Conservation (phyloP, 2,888 invertebrate genomes). For the Lasioglossum pauxillum region DNA sequence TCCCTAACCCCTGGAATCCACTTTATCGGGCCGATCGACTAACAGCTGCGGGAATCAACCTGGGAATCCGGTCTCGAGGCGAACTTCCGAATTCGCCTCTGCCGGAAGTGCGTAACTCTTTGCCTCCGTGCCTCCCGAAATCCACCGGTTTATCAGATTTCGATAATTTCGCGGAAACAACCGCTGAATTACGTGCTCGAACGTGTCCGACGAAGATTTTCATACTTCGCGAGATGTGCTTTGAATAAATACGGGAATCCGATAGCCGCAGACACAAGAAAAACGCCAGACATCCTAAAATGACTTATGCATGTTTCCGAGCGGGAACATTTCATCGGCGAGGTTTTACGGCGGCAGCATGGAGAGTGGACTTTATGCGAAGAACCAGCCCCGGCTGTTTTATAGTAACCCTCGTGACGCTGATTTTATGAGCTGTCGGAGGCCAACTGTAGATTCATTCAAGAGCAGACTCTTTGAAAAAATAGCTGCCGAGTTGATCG, state of each 20-base stretch:
- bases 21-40: slow-evolving; percentile 72
- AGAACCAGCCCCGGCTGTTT: not conserved
- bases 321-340: not conserved
- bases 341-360: slow-evolving; percentile 5
- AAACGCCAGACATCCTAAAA: not conserved
- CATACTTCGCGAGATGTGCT: not conserved
- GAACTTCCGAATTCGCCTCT: slow-evolving; percentile 40
- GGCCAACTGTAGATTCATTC: not conserved
- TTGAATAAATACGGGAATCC: not conserved
- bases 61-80: slow-evolving; percentile 33
- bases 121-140: not conserved
- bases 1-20: slow-evolving; percentile 54
- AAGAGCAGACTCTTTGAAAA: not conserved
- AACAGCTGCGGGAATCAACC: slow-evolving; percentile 50
- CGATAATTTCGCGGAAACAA: not conserved
- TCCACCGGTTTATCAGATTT: slow-evolving; percentile 3
- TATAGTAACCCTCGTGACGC: not conserved
- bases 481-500: not conserved
- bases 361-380: slow-evolving; percentile 12
- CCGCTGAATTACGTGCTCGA: no score
- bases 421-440: slow-evolving; percentile 9
- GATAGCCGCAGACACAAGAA: not conserved
- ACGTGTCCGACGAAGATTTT: not conserved
- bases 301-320: slow-evolving; percentile 36
- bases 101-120: slow-evolving; percentile 61